A percentile compares a stretch with the other conserved stretches of the same genome.
phyloP scores from a whole-genome alignment of 2,888 invertebrate species.

The Coenonympha arcania region DNA sequence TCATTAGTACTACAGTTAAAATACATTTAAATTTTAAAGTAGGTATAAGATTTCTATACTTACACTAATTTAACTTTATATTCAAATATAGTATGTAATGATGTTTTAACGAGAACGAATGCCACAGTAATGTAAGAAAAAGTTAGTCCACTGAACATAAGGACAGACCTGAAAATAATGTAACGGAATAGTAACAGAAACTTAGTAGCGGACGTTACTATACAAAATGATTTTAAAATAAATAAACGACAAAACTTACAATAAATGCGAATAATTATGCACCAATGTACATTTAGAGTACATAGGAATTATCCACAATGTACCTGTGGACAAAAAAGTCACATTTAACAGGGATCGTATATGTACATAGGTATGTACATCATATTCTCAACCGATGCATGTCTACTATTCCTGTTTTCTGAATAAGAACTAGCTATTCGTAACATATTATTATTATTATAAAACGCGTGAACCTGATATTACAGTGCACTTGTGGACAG shows the following conservation, averaged over 20 bases:
- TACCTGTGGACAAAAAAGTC: no score
- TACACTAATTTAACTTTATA: slow-evolving; percentile 62
- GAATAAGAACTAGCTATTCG: no score
- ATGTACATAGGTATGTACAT: no score
- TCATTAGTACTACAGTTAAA: no score
- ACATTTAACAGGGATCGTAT: no score
- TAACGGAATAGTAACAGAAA: background rate
- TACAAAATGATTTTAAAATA: background rate
- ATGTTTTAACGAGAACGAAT: slow-evolving; percentile 51
- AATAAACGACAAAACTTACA: slow-evolving; percentile 40
- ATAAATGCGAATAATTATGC: slow-evolving; percentile 49
- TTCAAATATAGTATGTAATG: slow-evolving; percentile 62
- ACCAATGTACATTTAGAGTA: slow-evolving; percentile 56
- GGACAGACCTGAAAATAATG: slow-evolving; percentile 40
- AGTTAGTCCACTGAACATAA: slow-evolving; percentile 53
- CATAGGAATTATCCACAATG: slow-evolving; percentile 61
- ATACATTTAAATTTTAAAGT: no score
- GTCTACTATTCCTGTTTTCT: no score
- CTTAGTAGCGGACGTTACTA: background rate
- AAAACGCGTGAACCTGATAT: no score
- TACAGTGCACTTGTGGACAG: no score
- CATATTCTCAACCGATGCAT: no score
- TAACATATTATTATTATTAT: slow-evolving; percentile 11
- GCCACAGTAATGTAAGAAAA: slow-evolving; percentile 55
- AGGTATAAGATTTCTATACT: slow-evolving; percentile 40